These are phyloP conservation scores for Heliothis peltigera DNA, from an alignment of 2,888 invertebrate species.

Conservation along the genomic window DNA sequence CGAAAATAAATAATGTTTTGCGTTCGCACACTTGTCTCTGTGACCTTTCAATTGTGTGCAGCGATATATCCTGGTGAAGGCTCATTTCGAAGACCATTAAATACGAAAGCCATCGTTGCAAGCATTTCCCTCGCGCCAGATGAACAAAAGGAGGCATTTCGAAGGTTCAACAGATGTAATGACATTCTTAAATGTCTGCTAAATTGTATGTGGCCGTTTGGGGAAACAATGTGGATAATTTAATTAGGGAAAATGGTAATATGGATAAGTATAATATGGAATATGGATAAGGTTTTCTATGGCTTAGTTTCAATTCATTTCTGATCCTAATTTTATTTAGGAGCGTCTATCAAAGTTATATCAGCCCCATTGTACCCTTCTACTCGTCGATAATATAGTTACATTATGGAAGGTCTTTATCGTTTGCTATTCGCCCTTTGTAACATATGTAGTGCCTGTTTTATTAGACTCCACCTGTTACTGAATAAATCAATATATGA, in stretches of 20 bases:
- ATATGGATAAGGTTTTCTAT: too few species aligned
- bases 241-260: slow-evolving; percentile 6
- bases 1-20: slow-evolving; percentile 19
- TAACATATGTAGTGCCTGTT: too few species aligned
- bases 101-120: slow-evolving; percentile 71
- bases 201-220: slow-evolving; percentile 15
- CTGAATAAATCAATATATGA: neutral
- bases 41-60: slow-evolving; percentile 52
- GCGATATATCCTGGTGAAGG: slow-evolving; percentile 68
- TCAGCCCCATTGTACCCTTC: too few species aligned
- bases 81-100: slow-evolving; percentile 75
- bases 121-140: slow-evolving; percentile 69
- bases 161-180: slow-evolving; percentile 62
- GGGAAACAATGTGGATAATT: slow-evolving; percentile 18
- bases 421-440: too few species aligned
- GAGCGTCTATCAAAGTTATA: too few species aligned
- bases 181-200: slow-evolving; percentile 27
- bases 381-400: too few species aligned
- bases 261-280: too few species aligned
- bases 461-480: too few species aligned
- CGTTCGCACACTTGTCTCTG: slow-evolving; percentile 32
- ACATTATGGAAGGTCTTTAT: too few species aligned
- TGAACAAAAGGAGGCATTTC: slow-evolving; percentile 68
- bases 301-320: too few species aligned
- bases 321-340: too few species aligned